Evolutionary conservation across 2,113 vertebrate species (phyloP), one percentile per base, ranked within the genome.

Genomic region (Piliocolobus tephrosceles): DNA sequence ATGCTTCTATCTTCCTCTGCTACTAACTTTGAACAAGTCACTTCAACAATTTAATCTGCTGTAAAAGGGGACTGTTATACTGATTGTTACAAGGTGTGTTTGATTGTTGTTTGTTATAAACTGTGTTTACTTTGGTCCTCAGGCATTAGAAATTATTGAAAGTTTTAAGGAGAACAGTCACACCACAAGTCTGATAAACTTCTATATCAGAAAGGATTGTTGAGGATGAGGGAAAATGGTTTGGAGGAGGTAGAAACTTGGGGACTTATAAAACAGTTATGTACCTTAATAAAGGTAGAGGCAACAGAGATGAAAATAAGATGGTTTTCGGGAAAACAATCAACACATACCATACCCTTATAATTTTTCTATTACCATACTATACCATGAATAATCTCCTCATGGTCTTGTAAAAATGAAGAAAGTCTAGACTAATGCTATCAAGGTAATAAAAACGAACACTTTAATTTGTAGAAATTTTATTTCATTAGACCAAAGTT

Each of bases 401-500:
- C 23, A 90, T 50, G 83, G 57, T 20, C 32, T 52, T 55, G 40
- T 17, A 93, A 90, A 92, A 93, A 85, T 86, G 73, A 47, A 45
- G 32, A 89, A 87, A 96, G 85, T 81, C 55, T 90, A 81, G 45
- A 93, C 20, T 55, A 64, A 89, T 55, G 20, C 50, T 85, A 89
- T 61, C n/a, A 66, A 92, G 52, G 70, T 45, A 88, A 88, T n/a
- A 94, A 72, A 94, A 91, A 30, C 43, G 8, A 88, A 78, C 58
- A 88, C 45, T 89, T 92, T 57, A 78, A 92, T 92, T 8, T 38
- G 20, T 27, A 79, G 43, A 91, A 57, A 81, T 76, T 88, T 87
- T 76, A 96, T 87, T 91, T 88, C 58, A 68, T 58, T 76, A 96
- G 25, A 91, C 91, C 47, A 72, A 92, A 79, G 61, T 84, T 88